Conservation (phyloP, 2,888 invertebrate species). For the Eristalis tenax region DNA sequence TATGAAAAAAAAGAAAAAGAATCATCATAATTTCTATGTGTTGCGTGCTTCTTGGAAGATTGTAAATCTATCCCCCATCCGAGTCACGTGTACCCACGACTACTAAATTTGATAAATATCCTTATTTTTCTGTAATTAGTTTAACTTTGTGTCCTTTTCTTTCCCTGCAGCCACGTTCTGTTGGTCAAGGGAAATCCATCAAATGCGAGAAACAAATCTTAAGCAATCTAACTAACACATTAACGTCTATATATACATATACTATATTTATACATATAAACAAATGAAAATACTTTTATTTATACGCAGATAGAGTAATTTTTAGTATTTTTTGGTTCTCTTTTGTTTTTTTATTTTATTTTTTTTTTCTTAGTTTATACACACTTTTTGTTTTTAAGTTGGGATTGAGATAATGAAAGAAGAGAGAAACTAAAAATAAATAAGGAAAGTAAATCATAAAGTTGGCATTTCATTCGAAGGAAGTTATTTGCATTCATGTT, state of each 20-base stretch:
- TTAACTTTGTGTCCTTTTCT: conserved; percentile 28
- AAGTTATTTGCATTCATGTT: background rate
- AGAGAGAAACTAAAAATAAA: conserved; percentile 46
- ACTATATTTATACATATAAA: conserved; percentile 31
- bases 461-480: background rate
- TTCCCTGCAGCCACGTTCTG: conserved; percentile 4
- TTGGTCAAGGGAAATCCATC: conserved; percentile 29
- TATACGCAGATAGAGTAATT: conserved; percentile 63
- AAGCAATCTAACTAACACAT: conserved; percentile 52
- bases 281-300: conserved; percentile 43
- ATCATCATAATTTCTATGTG: background rate
- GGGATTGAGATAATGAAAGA: conserved; percentile 41
- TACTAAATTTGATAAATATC: background rate
- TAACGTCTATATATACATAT: conserved; percentile 39
- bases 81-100: background rate
- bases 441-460: conserved; percentile 22
- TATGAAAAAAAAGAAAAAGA: background rate
- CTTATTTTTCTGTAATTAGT: conserved; percentile 51
- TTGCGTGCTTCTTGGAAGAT: conserved; percentile 20
- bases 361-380: conserved; percentile 25
- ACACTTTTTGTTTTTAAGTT: conserved; percentile 35
- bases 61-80: conserved; percentile 41
- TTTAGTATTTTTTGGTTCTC: conserved; percentile 25
- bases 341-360: no score
- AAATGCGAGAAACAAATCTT: conserved; percentile 54